Conservation (phyloP, 2,888 invertebrate species). For the Brachypterus glaber region DNA sequence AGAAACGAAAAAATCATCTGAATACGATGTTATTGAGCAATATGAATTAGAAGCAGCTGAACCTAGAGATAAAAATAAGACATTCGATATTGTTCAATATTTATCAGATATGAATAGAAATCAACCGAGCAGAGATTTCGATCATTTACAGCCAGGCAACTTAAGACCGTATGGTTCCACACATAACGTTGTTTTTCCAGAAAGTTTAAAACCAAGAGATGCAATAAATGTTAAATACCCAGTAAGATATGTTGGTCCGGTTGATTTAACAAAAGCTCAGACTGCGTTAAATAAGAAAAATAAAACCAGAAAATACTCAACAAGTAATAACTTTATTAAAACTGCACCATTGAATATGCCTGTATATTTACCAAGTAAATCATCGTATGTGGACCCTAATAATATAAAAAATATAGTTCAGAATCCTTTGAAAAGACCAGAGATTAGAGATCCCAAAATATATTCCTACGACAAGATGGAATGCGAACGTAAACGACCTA, state of each 20-base stretch:
- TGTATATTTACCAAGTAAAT: too few species aligned
- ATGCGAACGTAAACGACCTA: too few species aligned
- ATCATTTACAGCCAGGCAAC: conserved; percentile 6
- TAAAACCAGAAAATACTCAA: too few species aligned
- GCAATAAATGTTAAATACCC: not conserved
- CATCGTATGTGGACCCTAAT: too few species aligned
- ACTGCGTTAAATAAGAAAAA: too few species aligned
- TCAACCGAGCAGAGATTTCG: not conserved
- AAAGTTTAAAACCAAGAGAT: not conserved
- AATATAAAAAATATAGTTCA: too few species aligned
- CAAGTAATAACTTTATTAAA: too few species aligned
- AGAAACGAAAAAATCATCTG: not conserved
- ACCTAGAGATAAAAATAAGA: conserved; percentile 1
- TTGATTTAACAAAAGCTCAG: too few species aligned
- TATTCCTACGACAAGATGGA: too few species aligned
- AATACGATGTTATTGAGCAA: conserved; percentile 3
- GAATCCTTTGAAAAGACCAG: too few species aligned
- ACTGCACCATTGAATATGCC: too few species aligned
- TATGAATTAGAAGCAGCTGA: conserved; percentile 8
- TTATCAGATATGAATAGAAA: not conserved
- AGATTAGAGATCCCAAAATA: too few species aligned
- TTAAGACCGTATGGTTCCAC: conserved; percentile 7
- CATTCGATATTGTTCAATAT: not conserved
- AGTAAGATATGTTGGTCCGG: not conserved
- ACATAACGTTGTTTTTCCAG: conserved; percentile 1